These are phyloP conservation scores for Nothobranchius kuhntae DNA, from an alignment of 2,113 vertebrate species.

Conservation along the genomic window DNA sequence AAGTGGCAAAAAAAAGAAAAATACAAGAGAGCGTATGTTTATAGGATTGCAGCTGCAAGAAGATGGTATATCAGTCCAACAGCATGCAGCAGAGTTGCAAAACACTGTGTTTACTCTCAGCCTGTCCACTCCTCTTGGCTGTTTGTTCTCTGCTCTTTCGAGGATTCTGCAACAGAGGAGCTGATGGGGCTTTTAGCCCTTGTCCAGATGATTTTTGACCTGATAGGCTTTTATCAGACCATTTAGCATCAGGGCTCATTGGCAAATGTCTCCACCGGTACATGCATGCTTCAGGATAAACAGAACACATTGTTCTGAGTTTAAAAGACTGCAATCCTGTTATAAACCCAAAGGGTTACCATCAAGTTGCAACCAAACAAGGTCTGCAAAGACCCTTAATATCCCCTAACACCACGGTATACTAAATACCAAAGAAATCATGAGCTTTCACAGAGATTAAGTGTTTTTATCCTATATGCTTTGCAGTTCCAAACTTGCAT, in stretches of 20 bases:
- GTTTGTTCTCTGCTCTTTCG: slow-evolving; percentile 62
- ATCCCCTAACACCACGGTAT: slow-evolving; percentile 9
- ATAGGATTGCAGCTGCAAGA: slow-evolving; percentile 48
- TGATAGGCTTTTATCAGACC: slow-evolving; percentile 6
- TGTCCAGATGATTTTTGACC: slow-evolving; percentile 20
- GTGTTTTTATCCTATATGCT: slow-evolving; percentile 2
- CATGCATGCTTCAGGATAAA: slow-evolving; percentile 13
- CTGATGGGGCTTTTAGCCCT: slow-evolving; percentile 45
- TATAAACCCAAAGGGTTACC: slow-evolving; percentile 28
- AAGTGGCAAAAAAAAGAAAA: slow-evolving; percentile 19
- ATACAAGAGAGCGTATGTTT: slow-evolving; percentile 46
- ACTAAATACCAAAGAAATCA: no score
- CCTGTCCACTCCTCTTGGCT: slow-evolving; percentile 55
- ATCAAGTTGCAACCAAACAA: slow-evolving; percentile 12
- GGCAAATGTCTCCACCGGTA: not conserved
- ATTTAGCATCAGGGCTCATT: slow-evolving; percentile 21
- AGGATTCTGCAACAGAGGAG: slow-evolving; percentile 55
- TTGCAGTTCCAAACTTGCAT: no score
- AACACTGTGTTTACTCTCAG: slow-evolving; percentile 61
- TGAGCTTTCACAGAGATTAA: not conserved
- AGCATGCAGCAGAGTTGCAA: slow-evolving; percentile 52
- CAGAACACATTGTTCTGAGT: slow-evolving; percentile 7
- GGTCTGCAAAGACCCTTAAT: slow-evolving; percentile 25
- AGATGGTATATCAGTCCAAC: slow-evolving; percentile 49
- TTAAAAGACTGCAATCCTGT: slow-evolving; percentile 50